Base-by-base conservation (phyloP, 2,113 vertebrate species). In the Misgurnus anguillicaudatus region DNA sequence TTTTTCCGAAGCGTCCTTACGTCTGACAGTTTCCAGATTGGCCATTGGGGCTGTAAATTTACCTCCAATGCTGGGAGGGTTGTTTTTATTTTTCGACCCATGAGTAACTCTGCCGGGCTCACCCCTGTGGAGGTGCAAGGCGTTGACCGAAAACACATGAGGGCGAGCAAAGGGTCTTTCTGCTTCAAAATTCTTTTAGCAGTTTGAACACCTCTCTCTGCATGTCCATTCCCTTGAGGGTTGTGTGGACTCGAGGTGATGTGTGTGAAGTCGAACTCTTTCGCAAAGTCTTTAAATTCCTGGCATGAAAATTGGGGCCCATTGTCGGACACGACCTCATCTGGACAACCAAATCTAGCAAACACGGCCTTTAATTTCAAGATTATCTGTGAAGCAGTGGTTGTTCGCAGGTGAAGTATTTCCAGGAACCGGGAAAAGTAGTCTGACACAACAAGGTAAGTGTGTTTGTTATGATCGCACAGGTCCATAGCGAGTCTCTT, bases 361-460 rank as follows among this genome's bases (percentile, higher is more conserved):
- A 66, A n/a, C n/a, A 66, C 8, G n/a, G 63, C 7, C 2, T 65
- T 65, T 38, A 65, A 0, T 19, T 65, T 65, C 4, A 62, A 62
- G 0, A 39, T 14, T 4, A 81, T 74, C 17, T 84, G 55, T 21
- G 61, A 41, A 21, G 67, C 42, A 5, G 75, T 76, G 19, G 58
- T 64, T 17, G 65, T 14, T 63, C 64, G 57, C 42, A 83, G 5
- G 6, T 79, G 69, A 19, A 78, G 39, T 13, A 84, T 81, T 42
- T 85, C 66, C 4, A 85, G 19, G 45, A 72, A 80, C 7, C 66
- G 45, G 4, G 83, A 84, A 61, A 67, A 79, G 62, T 81, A 78
- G 24, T 81, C 64, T 45, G 61, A 82, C 10, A 82, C 62, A 24
- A 84, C 71, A n/a, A 82, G 60, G 9, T 82, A 76, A 19, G 7